Percentiles rank a stretch among this genome's conserved stretches.
Conservation (phyloP, 2,888 invertebrate species). For the Phoenoteleia sp. region DNA sequence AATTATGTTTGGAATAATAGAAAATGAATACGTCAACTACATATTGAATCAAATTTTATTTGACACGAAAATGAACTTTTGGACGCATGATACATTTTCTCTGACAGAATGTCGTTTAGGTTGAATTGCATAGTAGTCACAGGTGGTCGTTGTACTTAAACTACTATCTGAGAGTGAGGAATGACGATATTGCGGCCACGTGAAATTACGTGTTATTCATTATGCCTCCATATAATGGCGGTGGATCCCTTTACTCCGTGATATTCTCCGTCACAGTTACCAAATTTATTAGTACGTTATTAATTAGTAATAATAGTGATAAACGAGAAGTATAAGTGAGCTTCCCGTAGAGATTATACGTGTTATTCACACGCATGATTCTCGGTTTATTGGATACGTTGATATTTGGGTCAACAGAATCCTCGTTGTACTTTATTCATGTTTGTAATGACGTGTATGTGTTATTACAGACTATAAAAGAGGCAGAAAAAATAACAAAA, state of each 20-base stretch:
- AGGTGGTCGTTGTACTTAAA: conserved; percentile 65
- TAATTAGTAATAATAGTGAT: conserved; percentile 65
- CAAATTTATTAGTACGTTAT: conserved; percentile 62
- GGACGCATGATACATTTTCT: conserved; percentile 22
- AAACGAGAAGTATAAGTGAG: conserved; percentile 35
- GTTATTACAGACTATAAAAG: too few relatives aligned
- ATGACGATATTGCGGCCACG: conserved; percentile 34
- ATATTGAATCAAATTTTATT: too few relatives aligned
- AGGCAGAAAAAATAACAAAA: too few relatives aligned
- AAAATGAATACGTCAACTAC: too few relatives aligned
- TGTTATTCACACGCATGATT: conserved; percentile 41
- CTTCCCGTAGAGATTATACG: neutral
- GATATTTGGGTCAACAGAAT: conserved; percentile 44
- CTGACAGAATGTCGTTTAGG: conserved; percentile 36
- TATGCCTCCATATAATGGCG: conserved; percentile 31
- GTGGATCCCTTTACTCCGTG: conserved; percentile 37
- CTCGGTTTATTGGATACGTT: neutral
- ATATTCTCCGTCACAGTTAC: conserved; percentile 39
- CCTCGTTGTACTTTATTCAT: conserved; percentile 21
- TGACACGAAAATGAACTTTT: neutral
- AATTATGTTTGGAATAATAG: too few relatives aligned
- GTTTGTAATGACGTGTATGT: conserved; percentile 31
- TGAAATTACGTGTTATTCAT: conserved; percentile 66
- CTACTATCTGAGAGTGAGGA: conserved; percentile 45
- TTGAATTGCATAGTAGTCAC: conserved; percentile 58